phyloP scores from a whole-genome alignment of 2,888 invertebrate genomes.

The Lymantria dispar region DNA sequence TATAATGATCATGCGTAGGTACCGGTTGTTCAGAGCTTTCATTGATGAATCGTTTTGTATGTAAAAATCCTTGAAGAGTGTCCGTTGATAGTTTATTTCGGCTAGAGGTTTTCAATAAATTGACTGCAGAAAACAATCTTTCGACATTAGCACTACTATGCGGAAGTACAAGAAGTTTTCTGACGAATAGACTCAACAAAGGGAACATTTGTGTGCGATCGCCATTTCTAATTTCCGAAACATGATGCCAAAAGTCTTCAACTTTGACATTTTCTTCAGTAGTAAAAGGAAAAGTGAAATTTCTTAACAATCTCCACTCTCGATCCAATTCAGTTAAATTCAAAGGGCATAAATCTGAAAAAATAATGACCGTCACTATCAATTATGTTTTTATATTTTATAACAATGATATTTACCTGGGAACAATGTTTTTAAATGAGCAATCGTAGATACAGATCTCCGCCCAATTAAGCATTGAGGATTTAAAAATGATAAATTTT shows the following conservation, averaged over 20 bases:
- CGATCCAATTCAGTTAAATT: conserved; percentile 14
- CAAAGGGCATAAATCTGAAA: conserved; percentile 12
- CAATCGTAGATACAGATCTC: conserved; percentile 13
- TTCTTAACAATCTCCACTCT: conserved; percentile 5
- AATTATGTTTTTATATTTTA: not conserved
- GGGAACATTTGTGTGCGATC: not conserved
- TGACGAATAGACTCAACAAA: not conserved
- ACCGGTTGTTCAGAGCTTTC: too few relatives aligned
- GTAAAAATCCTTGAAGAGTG: too few relatives aligned
- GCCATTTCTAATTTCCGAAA: not conserved
- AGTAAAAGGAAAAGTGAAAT: not conserved
- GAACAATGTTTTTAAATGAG: conserved; percentile 12
- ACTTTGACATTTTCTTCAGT: not conserved
- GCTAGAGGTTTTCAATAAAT: not conserved
- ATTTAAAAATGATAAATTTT: conserved; percentile 9
- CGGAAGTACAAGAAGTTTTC: not conserved
- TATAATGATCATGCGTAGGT: too few relatives aligned
- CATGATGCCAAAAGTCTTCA: not conserved
- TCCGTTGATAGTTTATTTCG: too few relatives aligned
- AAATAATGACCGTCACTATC: not conserved
- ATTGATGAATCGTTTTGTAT: too few relatives aligned
- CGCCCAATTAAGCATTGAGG: conserved; percentile 8
- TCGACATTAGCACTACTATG: not conserved
- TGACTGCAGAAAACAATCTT: not conserved
- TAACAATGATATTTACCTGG: conserved; percentile 7